Conservation (phyloP, 2,888 invertebrate genomes). For the Azorinus chamasolen region DNA sequence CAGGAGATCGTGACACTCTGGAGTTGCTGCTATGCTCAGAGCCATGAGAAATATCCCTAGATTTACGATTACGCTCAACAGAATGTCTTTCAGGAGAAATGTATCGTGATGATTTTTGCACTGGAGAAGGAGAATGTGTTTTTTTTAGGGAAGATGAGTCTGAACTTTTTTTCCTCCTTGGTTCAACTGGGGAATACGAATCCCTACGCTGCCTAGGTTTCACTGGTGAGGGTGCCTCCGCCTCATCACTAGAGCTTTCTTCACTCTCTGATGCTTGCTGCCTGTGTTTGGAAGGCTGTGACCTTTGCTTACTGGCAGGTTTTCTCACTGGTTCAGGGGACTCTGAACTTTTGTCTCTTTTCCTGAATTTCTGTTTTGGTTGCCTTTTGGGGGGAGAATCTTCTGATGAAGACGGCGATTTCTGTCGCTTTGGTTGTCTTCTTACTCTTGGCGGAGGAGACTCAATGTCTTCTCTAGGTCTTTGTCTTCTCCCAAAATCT, state of each 20-base stretch:
- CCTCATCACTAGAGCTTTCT: conserved; percentile 42
- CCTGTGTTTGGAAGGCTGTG: conserved; percentile 11
- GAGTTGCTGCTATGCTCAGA: conserved; percentile 1
- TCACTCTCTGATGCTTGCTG: conserved; percentile 13
- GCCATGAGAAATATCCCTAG: neutral
- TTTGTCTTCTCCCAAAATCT: too few relatives aligned
- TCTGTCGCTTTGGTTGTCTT: conserved; percentile 4
- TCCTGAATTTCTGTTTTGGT: conserved; percentile 42
- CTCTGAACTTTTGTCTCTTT: conserved; percentile 51
- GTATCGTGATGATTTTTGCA: conserved; percentile 21
- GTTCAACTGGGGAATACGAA: neutral
- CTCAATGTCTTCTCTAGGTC: conserved; percentile 21
- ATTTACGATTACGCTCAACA: conserved; percentile 2
- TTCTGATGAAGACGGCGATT: conserved; percentile 45
- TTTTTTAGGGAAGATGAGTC: conserved; percentile 9
- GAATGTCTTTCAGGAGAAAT: conserved; percentile 21
- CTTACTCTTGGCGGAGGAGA: neutral
- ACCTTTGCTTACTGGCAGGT: conserved; percentile 9
- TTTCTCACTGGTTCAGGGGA: conserved; percentile 28
- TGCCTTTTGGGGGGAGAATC: conserved; percentile 55
- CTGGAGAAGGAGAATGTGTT: conserved; percentile 22
- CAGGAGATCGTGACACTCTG: neutral
- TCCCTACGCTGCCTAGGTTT: neutral
- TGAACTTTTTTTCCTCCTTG: neutral
- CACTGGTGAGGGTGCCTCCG: conserved; percentile 8